These are phyloP conservation scores for Pitangus sulphuratus DNA, from an alignment of 2,797 vertebrate genomes.

Conservation along the genomic window DNA sequence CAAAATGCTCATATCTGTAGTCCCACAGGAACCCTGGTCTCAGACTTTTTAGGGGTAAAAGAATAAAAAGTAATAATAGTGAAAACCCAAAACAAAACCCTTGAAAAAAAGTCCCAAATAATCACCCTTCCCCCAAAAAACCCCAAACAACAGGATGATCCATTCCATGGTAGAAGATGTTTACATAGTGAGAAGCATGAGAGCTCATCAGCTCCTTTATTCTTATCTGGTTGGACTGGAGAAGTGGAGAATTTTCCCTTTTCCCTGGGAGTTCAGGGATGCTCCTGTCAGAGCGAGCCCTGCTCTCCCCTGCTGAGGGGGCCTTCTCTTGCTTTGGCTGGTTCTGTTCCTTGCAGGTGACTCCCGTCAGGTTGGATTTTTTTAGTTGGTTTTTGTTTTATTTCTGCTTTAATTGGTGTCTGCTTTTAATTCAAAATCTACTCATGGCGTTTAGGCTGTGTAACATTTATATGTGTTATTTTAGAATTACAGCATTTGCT, in stretches of 20 bases:
- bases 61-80: background rate
- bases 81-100: background rate
- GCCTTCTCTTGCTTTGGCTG: background rate
- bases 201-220: background rate
- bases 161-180: background rate
- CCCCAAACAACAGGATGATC: background rate
- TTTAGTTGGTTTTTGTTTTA: background rate
- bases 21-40: background rate
- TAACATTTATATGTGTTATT: background rate
- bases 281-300: background rate
- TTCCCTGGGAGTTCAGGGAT: background rate
- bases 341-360: background rate
- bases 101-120: background rate
- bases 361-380: rapidly evolving
- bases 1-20: background rate
- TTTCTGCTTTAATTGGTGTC: background rate
- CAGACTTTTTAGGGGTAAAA: background rate
- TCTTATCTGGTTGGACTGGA: background rate
- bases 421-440: slow-evolving; percentile 27
- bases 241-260: background rate
- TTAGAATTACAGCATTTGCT: background rate
- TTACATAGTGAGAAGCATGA: background rate
- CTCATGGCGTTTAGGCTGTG: background rate
- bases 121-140: rapidly evolving
- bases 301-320: rapidly evolving